Conservation (phyloP, 2,888 invertebrate species). For the Fragum fragum region DNA sequence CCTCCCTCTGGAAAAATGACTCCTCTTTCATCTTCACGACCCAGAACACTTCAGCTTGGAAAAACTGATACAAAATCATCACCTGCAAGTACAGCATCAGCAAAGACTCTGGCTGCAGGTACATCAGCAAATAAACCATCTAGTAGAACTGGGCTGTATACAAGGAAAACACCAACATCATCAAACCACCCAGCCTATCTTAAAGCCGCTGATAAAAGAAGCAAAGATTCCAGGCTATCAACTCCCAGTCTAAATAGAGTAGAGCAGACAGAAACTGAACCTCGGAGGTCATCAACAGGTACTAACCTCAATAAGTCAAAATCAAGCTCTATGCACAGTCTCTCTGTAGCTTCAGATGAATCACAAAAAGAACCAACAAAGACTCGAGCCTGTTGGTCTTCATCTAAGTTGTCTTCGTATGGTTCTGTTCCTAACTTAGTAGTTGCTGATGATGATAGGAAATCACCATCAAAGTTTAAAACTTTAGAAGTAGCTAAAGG, state of each 20-base stretch:
- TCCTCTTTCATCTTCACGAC: background rate
- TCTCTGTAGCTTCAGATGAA: conserved; percentile 40
- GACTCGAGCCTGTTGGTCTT: conserved; percentile 54
- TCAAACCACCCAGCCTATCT: conserved; percentile 28
- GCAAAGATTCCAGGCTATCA: conserved; percentile 46
- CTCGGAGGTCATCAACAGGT: conserved; percentile 44
- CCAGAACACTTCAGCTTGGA: conserved; percentile 9
- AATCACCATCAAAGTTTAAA: conserved; percentile 40
- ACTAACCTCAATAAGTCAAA: conserved; percentile 60
- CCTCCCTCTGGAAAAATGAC: conserved; percentile 41
- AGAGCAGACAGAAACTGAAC: conserved; percentile 32
- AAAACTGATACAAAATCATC: background rate
- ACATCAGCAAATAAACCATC: conserved; percentile 1
- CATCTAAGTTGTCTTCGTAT: conserved; percentile 66
- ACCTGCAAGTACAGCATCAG: background rate
- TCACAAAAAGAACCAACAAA: conserved; percentile 37
- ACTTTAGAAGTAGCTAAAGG: background rate
- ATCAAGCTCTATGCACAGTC: conserved; percentile 60
- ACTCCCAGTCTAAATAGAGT: conserved; percentile 46
- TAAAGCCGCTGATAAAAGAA: conserved; percentile 49
- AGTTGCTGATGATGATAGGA: conserved; percentile 58
- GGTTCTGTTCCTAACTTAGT: conserved; percentile 76
- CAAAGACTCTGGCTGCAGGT: background rate
- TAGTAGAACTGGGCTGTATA: conserved; percentile 32
- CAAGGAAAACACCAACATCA: conserved; percentile 36